These are phyloP conservation scores for Craseonycteris thonglongyai DNA, from an alignment of 2,113 vertebrate genomes.

Conservation along the genomic window DNA sequence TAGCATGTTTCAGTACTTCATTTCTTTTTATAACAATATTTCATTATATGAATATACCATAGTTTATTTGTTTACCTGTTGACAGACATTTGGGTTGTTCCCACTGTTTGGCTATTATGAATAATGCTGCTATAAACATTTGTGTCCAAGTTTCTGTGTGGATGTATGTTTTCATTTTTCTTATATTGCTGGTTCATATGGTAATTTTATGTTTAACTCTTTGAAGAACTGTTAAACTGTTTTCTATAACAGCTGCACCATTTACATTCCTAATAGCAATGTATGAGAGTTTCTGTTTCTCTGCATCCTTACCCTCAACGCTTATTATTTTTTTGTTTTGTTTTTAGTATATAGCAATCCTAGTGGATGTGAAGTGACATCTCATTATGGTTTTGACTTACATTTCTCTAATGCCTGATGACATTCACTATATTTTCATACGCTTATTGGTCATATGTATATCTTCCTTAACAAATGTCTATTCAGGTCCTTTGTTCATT, in stretches of 20 bases:
- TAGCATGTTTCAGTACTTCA: not conserved
- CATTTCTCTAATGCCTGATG: not conserved
- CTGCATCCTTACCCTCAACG: not conserved
- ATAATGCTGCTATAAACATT: not conserved
- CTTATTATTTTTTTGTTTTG: not conserved
- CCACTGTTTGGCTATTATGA: not conserved
- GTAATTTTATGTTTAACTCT: not conserved
- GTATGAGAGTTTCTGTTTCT: not conserved
- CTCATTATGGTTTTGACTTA: not conserved
- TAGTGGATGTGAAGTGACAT: not conserved
- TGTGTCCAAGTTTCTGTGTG: not conserved
- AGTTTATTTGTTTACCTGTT: not conserved
- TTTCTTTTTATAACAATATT: not conserved
- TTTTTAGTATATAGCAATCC: not conserved
- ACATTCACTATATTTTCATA: not conserved
- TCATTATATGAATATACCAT: not conserved
- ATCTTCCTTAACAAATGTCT: not conserved
- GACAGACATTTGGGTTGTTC: not conserved
- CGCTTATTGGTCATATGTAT: not conserved
- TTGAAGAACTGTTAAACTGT: not conserved
- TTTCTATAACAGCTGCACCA: not conserved
- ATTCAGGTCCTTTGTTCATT: not conserved
- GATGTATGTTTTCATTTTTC: not conserved
- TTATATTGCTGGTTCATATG: not conserved
- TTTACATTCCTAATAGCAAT: not conserved